Evolutionary conservation across 2,113 vertebrate genomes (phyloP), one percentile per base, ranked within the genome.

Genomic region (Lasiurus cinereus): DNA sequence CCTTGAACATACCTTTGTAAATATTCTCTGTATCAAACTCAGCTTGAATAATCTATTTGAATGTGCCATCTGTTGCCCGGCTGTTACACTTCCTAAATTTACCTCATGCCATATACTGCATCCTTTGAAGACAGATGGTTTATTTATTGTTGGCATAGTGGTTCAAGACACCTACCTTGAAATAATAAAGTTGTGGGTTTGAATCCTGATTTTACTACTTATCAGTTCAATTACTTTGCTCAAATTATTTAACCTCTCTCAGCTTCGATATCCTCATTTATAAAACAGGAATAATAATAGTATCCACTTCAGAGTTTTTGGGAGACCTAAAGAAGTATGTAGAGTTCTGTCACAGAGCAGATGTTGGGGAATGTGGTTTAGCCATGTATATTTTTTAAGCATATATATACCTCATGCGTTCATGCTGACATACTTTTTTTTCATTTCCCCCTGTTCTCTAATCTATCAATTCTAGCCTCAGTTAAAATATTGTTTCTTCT

Each of bases 21-120:
- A 80, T 90, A 84, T 56, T 78, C 86, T 72, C 54, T 72, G 33
- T 36, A 52, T 83, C 66, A 84, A 84, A 82, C 24, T 93, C 76
- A 93, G 48, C 46, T 91, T 24, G 29, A 83, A 77, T 83, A 95
- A 82, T 76, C 80, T 43, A 39, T 67, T 83, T 74, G 33, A 84
- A 89, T 56, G 70, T 48, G 13, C 52, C 77, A 94, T 92, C 48
- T 96, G 82, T 89, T 85, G 64, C 70, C 31, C 18, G 56, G 15
- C n/a, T 88, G 48, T 88, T 97, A 11, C 22, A 43, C 46, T 96
- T 85, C 33, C 85, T 50, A 69, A 88, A 85, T 83, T 85, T 88
- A 70, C 88, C 36, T 85, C 67, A 83, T 67, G 70, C 10, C 54
- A 78, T 56, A 89, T 31, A 73, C 5, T 5, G 15, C 15, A 31